Evolutionary conservation across 2,113 vertebrate genomes (phyloP).

Genomic region (Polypterus bichir): DNA sequence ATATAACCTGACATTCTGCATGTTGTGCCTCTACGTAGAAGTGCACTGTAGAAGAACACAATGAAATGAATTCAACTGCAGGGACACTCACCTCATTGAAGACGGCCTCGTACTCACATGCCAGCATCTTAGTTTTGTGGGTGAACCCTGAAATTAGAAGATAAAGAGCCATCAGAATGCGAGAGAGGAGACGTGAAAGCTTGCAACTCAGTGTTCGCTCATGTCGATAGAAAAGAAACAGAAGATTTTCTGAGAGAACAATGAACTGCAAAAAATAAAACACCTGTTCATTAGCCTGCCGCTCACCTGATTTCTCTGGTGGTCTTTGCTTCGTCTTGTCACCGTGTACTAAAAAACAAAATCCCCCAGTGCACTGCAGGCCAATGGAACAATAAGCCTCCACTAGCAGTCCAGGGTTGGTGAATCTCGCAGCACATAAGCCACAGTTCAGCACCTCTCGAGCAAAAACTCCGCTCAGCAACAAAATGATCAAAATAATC

Average conservation of each 20-base stretch:
- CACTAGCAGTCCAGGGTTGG: no score
- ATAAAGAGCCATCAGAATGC: constrained; percentile 9
- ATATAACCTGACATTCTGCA: no score
- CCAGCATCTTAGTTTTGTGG: constrained; percentile 70
- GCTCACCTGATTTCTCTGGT: no score
- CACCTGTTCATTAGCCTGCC: no score
- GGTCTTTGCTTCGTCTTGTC: no score
- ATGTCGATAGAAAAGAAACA: not conserved
- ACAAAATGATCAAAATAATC: no score
- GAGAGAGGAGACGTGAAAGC: not conserved
- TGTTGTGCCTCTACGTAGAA: not conserved
- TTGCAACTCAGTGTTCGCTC: not conserved
- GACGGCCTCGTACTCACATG: constrained; percentile 54
- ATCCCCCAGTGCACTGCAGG: no score
- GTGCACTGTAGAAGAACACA: not conserved
- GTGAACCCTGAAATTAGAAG: constrained; percentile 55
- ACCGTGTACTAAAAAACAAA: no score
- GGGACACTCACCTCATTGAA: constrained; percentile 65
- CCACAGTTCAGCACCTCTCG: no score
- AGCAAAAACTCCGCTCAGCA: no score
- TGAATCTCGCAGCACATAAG: no score
- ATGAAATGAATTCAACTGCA: not conserved
- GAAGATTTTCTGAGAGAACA: not conserved
- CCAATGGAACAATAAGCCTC: no score
- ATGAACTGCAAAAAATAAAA: not conserved